Percentiles rank a stretch among this genome's conserved stretches.
Conservation (phyloP, 2,797 vertebrate genomes). For the Parotocinclus haroldoi region DNA sequence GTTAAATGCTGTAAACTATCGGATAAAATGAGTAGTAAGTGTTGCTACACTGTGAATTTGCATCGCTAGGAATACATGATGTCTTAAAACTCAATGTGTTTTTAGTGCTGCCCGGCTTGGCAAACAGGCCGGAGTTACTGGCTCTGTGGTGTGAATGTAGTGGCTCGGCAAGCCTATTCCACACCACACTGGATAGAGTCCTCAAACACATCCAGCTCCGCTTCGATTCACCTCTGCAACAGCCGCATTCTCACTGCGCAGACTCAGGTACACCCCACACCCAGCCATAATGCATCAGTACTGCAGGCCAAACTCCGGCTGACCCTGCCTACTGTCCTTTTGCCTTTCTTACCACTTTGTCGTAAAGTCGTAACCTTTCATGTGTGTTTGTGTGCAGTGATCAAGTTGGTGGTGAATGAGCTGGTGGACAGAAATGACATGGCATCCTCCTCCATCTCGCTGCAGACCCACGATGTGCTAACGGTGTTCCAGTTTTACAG, state of each 20-base stretch:
- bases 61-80: too few species aligned
- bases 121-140: constrained; percentile 78
- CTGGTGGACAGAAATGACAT: constrained; percentile 84
- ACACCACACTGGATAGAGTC: constrained; percentile 84
- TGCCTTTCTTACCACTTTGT: not conserved
- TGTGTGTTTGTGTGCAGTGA: constrained; percentile 69
- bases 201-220: constrained; percentile 79
- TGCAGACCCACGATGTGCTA: constrained; percentile 80
- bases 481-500: constrained; percentile 92
- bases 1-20: too few species aligned
- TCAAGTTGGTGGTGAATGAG: constrained; percentile 81
- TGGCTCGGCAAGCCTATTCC: constrained; percentile 78
- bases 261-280: constrained; percentile 26
- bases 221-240: constrained; percentile 76
- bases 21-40: too few species aligned
- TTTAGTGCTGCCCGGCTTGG: constrained; percentile 84
- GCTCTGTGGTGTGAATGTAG: constrained; percentile 91
- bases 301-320: not conserved
- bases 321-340: not conserved
- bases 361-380: not conserved
- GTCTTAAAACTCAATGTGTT: not conserved
- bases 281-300: not conserved
- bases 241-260: constrained; percentile 58
- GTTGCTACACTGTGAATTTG: too few species aligned
- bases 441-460: constrained; percentile 59